These are phyloP conservation scores for Sminthurinus aureus DNA, from an alignment of 2,888 invertebrate genomes.

Conservation along the genomic window DNA sequence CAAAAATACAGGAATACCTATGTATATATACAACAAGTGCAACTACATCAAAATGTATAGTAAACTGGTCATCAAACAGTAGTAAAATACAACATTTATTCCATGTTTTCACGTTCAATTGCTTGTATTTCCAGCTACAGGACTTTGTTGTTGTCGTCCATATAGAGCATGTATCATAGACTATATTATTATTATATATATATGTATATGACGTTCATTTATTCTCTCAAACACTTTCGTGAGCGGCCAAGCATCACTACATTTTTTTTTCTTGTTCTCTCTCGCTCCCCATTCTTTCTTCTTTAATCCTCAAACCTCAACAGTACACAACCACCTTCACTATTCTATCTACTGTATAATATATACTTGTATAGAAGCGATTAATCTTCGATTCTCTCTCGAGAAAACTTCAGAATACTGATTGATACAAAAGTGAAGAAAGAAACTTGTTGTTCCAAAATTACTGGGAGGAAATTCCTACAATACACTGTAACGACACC, in stretches of 20 bases:
- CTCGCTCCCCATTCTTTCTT: background rate
- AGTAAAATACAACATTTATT: background rate
- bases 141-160: too few relatives aligned
- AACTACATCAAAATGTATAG: background rate
- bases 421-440: background rate
- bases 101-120: background rate
- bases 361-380: background rate
- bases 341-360: too few relatives aligned
- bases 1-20: background rate
- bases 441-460: constrained; percentile 25
- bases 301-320: background rate
- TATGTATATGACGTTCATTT: constrained; percentile 3
- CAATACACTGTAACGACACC: background rate
- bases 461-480: background rate
- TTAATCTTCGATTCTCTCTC: background rate
- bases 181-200: background rate
- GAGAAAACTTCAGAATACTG: background rate
- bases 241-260: background rate
- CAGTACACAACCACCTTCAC: background rate
- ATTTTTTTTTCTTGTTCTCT: constrained; percentile 10
- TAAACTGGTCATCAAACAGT: constrained; percentile 5
- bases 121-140: background rate
- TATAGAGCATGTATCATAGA: too few relatives aligned
- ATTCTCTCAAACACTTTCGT: constrained; percentile 21
- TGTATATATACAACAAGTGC: background rate